Conservation (phyloP, 2,797 vertebrate genomes). For the Cuniculus paca region DNA sequence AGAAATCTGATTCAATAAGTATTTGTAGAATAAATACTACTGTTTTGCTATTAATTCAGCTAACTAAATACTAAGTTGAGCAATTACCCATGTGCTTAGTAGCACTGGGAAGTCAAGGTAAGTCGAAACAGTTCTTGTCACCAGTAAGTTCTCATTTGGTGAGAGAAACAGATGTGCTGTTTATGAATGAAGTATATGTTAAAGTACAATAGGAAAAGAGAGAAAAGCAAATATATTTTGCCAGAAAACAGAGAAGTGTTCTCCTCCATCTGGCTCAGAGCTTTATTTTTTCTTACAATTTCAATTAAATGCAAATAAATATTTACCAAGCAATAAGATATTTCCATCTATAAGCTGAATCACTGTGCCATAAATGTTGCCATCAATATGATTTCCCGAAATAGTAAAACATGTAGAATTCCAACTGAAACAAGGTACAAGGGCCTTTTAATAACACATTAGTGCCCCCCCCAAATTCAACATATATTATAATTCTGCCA, state of each 20-base stretch:
- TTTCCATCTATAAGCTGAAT: slow-evolving; percentile 27
- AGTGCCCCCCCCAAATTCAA: neutral
- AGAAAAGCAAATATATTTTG: slow-evolving; percentile 38
- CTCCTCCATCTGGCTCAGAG: neutral
- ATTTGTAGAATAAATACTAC: slow-evolving; percentile 62
- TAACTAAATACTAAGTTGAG: slow-evolving; percentile 61
- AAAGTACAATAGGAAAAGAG: neutral
- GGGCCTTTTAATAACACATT: neutral
- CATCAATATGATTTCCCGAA: slow-evolving; percentile 11
- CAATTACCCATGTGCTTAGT: slow-evolving; percentile 18
- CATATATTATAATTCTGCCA: neutral
- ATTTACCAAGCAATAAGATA: slow-evolving; percentile 46
- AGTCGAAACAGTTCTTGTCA: slow-evolving; percentile 33
- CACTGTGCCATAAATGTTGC: slow-evolving; percentile 32
- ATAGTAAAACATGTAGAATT: slow-evolving; percentile 32
- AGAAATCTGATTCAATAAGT: slow-evolving; percentile 53
- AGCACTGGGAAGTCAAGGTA: slow-evolving; percentile 29
- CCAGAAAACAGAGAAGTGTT: slow-evolving; percentile 5
- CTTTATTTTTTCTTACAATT: neutral
- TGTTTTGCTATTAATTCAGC: slow-evolving; percentile 56
- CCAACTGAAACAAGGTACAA: slow-evolving; percentile 18
- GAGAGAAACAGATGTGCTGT: neutral
- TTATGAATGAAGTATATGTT: neutral
- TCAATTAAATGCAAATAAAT: slow-evolving; percentile 56
- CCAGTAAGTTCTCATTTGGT: slow-evolving; percentile 20